A percentile compares a stretch with the other conserved stretches of the same genome.
phyloP scores from a whole-genome alignment of 2,888 invertebrate species.

The Diloba caeruleocephala region DNA sequence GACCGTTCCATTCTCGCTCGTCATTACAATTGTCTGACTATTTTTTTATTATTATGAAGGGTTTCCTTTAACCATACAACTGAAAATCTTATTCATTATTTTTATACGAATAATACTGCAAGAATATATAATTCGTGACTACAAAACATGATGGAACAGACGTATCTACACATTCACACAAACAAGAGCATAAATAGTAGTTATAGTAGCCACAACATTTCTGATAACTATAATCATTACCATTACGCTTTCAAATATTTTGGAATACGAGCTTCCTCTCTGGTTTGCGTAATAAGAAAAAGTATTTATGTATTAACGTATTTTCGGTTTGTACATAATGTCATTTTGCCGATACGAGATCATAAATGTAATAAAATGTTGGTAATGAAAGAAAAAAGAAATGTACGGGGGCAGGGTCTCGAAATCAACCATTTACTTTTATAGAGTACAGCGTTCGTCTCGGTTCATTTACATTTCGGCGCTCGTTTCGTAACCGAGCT shows the following conservation, averaged over 20 bases:
- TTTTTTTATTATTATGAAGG: slow-evolving; percentile 56
- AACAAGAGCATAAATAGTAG: too few species aligned
- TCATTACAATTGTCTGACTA: slow-evolving; percentile 65
- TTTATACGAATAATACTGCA: too few species aligned
- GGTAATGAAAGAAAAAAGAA: slow-evolving; percentile 49
- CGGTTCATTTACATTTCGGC: slow-evolving; percentile 60
- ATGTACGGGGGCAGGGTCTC: slow-evolving; percentile 43
- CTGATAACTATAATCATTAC: slow-evolving; percentile 43
- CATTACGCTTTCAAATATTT: slow-evolving; percentile 20
- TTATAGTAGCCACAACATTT: slow-evolving; percentile 31
- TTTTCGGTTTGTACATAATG: slow-evolving; percentile 43
- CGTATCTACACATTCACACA: too few species aligned
- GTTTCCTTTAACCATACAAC: slow-evolving; percentile 2
- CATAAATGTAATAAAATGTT: slow-evolving; percentile 57
- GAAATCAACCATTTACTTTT: slow-evolving; percentile 64
- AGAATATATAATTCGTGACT: too few species aligned
- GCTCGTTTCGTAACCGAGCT: slow-evolving; percentile 51
- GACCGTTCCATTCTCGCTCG: slow-evolving; percentile 53
- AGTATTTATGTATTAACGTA: slow-evolving; percentile 21
- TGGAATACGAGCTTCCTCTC: slow-evolving; percentile 14
- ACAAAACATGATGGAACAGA: too few species aligned
- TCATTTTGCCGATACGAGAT: slow-evolving; percentile 49
- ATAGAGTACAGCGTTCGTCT: slow-evolving; percentile 60
- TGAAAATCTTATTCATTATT: neutral
- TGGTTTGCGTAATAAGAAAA: slow-evolving; percentile 30